These are phyloP conservation scores for Corythaeola cristata DNA, from an alignment of 2,113 vertebrate genomes.

Conservation along the genomic window DNA sequence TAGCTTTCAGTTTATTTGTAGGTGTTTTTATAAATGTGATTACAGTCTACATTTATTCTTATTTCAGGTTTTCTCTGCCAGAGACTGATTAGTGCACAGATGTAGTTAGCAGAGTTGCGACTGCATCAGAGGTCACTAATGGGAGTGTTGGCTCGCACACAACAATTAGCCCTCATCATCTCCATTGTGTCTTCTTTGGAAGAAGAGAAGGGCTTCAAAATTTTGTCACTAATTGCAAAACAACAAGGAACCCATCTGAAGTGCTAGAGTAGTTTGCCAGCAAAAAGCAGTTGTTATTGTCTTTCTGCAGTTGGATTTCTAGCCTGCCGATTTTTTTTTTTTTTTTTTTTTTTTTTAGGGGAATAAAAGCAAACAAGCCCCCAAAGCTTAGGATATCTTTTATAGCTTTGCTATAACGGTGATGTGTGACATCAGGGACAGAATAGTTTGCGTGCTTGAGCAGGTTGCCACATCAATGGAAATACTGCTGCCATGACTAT, in stretches of 20 bases:
- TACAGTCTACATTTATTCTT: background rate
- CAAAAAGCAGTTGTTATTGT: background rate
- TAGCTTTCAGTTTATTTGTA: background rate
- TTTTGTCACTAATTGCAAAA: background rate
- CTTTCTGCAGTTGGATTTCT: background rate
- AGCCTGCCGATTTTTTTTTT: background rate
- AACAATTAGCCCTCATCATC: background rate
- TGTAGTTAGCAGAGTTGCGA: background rate
- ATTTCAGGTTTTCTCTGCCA: background rate
- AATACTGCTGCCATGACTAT: background rate
- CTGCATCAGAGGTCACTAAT: background rate
- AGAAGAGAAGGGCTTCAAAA: background rate
- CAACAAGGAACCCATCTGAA: background rate
- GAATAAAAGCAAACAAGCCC: background rate
- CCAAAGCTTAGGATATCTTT: background rate
- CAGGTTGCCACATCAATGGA: background rate
- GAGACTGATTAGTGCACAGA: background rate
- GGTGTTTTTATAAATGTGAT: conserved; percentile 16
- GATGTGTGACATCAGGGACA: background rate
- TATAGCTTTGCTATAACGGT: background rate
- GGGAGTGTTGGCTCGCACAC: background rate
- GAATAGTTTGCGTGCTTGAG: background rate
- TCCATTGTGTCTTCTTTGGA: background rate
- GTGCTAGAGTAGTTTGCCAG: background rate
- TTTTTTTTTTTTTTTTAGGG: background rate